Conservation (phyloP, 2,888 invertebrate genomes). For the Phengaris arion region DNA sequence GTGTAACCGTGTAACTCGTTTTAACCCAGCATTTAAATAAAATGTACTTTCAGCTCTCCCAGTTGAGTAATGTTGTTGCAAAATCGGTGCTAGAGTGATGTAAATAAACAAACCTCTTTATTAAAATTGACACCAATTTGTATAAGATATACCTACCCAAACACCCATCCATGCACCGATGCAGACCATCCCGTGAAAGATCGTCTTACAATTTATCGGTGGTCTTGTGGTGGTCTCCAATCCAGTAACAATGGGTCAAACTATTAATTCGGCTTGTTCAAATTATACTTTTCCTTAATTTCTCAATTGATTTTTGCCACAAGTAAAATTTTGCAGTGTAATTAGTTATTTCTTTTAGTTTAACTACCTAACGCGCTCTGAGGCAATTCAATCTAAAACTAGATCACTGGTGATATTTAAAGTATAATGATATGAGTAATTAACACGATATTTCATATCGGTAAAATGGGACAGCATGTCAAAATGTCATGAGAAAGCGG, state of each 20-base stretch:
- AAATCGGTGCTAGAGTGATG: background rate
- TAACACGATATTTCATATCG: background rate
- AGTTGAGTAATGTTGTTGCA: background rate
- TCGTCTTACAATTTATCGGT: background rate
- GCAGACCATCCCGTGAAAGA: background rate
- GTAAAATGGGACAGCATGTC: background rate
- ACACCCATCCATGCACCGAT: too few relatives aligned
- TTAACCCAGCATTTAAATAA: background rate
- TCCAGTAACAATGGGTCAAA: too few relatives aligned
- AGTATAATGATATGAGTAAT: background rate
- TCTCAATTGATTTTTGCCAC: too few relatives aligned
- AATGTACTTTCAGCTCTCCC: background rate
- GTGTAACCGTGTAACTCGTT: background rate
- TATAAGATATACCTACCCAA: background rate
- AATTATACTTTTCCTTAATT: too few relatives aligned
- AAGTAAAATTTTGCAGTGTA: background rate
- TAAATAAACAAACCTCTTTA: background rate
- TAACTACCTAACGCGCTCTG: background rate
- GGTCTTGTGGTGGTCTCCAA: background rate
- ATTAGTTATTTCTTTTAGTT: background rate
- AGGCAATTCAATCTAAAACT: background rate
- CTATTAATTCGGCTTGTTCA: too few relatives aligned
- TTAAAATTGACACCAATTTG: background rate
- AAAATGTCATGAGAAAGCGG: conserved; percentile 12
- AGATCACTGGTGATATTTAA: background rate